Evolutionary conservation across 2,113 vertebrate species (phyloP), one percentile per base, ranked within the genome.

Genomic region (Gopherus flavomarginatus): DNA sequence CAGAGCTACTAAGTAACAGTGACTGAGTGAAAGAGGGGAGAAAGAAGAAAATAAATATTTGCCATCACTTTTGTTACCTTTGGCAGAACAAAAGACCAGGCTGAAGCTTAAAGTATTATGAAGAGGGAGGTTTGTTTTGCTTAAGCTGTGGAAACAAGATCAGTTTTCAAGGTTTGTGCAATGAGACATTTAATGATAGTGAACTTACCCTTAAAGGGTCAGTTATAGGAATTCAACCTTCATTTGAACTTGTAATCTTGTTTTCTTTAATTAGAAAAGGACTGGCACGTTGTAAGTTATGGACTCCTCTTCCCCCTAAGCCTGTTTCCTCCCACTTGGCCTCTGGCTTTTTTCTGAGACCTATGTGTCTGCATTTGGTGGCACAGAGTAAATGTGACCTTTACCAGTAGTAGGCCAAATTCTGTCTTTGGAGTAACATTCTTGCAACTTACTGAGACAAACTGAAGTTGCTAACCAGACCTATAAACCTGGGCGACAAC

Each of bases 181-280:
- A 90, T 88, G 53, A 90, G 78, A 92, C 0, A 0, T 80, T 82
- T 24, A 87, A 88, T 90, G 86, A 78, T 83, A 53, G 50, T 93
- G 90, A 97, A 95, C 94, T 95, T 47, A 81, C 91, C 92, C 85
- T 96, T 92, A 87, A 95, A 93, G 93, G 89, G 93, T 97, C 96
- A 96, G 79, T 96, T 96, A 87, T 87, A 97, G 96, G 96, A 98
- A 97, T 97, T 97, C 97, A 97, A 54, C 97, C 96, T 98, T 96
- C 78, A 89, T 14, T 7, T 97, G 97, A 98, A 98, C 97, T 97
- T 96, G 77, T 90, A 97, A 92, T 95, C 86, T 91, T 96, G 94
- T 98, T 97, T 88, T 96, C 97, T 96, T 97, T 97, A 96, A 97
- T 98, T 97, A 96, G 90, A 50, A 79, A 93, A 87, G 11, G 31